These are phyloP conservation scores for Zaprionus africanus DNA, from an alignment of 1,140 invertebrate species.

Conservation along the genomic window DNA sequence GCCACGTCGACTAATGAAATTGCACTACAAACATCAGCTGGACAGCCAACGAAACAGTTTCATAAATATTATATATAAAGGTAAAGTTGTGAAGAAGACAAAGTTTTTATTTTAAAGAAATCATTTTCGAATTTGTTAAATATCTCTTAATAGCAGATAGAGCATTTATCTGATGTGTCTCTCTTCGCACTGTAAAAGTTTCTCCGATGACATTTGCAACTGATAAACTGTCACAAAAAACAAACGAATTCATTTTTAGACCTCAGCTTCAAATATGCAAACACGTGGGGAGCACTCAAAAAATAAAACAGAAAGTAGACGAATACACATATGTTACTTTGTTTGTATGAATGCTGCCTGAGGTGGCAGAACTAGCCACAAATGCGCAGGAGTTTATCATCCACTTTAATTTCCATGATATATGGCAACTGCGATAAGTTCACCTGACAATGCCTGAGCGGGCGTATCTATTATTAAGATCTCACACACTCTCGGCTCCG, in stretches of 20 bases:
- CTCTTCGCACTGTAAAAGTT: neutral
- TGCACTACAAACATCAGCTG: neutral
- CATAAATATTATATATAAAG: too few species aligned
- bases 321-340: constrained; percentile 7
- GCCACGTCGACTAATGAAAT: neutral
- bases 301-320: neutral
- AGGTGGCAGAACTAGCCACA: constrained; percentile 12
- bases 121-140: neutral
- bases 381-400: constrained; percentile 1
- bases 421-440: constrained; percentile 67
- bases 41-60: neutral
- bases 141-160: too few species aligned
- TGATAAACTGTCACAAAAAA: constrained; percentile 56
- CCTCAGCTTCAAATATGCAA: constrained; percentile 17
- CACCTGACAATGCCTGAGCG: constrained; percentile 69
- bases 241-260: constrained; percentile 41
- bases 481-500: constrained; percentile 57
- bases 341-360: constrained; percentile 22
- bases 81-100: too few species aligned
- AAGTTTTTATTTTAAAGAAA: neutral
- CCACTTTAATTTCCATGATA: constrained; percentile 77
- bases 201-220: constrained; percentile 59
- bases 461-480: constrained; percentile 78
- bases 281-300: constrained; percentile 30
- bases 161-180: neutral